Conservation (phyloP, 2,113 vertebrate genomes). For the Loxodonta africana region DNA sequence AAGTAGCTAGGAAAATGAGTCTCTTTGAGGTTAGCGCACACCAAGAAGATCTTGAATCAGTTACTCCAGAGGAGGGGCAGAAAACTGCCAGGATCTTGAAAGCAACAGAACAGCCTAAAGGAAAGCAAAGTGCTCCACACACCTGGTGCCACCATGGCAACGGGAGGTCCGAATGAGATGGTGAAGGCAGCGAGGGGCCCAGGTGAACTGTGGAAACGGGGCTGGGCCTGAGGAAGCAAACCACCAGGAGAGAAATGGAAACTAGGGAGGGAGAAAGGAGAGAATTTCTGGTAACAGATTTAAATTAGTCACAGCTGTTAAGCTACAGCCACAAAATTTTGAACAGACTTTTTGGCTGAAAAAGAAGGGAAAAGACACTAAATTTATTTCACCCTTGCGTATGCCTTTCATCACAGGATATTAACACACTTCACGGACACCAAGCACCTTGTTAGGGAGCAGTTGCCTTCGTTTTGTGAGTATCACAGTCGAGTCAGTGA, state of each 20-base stretch:
- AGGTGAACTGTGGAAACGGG: background rate
- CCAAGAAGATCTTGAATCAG: background rate
- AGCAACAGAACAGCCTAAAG: background rate
- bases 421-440: background rate
- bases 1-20: background rate
- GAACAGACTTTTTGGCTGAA: background rate
- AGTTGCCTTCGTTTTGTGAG: background rate
- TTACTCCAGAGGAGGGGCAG: background rate
- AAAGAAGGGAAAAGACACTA: background rate
- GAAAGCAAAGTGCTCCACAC: background rate
- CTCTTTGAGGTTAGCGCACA: background rate
- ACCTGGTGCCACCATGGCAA: background rate
- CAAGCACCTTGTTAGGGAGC: background rate
- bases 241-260: background rate
- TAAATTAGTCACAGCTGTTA: constrained; percentile 18
- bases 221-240: background rate
- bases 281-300: background rate
- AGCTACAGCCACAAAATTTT: constrained; percentile 6
- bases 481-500: background rate
- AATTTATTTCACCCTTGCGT: background rate
- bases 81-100: background rate
- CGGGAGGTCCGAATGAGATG: background rate
- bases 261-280: background rate
- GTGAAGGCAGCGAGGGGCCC: background rate
- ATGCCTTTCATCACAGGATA: constrained; percentile 4